Evolutionary conservation across 2,797 vertebrate genomes (phyloP).

Genomic region (Oreortyx pictus): DNA sequence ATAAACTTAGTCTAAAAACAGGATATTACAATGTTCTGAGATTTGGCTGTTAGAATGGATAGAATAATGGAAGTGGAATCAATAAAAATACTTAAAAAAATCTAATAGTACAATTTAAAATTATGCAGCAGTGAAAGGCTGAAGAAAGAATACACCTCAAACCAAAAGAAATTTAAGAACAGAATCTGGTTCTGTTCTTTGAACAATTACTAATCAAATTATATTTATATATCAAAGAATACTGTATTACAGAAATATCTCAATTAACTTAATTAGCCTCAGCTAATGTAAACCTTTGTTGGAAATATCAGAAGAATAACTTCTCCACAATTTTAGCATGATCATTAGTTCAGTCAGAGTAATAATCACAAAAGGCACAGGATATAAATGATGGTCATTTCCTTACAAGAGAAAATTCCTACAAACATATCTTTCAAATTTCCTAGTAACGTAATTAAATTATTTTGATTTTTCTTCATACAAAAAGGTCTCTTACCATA

Average conservation of each 20-base stretch:
- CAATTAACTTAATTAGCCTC: background rate
- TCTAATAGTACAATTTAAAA: background rate
- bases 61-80: background rate
- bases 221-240: background rate
- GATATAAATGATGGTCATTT: background rate
- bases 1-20: background rate
- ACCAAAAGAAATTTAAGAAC: background rate
- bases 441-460: background rate
- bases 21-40: background rate
- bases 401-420: background rate
- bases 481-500: conserved; percentile 79
- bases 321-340: background rate
- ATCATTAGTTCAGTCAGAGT: background rate
- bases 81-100: background rate
- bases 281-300: background rate
- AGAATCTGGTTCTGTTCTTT: background rate
- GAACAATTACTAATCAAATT: background rate
- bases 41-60: background rate
- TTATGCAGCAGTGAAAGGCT: background rate
- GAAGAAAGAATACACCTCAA: background rate
- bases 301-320: background rate
- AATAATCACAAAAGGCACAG: background rate
- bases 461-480: background rate
- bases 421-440: background rate
- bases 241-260: background rate